Base-by-base conservation (phyloP, 2,797 vertebrate genomes). In the Huso huso region DNA sequence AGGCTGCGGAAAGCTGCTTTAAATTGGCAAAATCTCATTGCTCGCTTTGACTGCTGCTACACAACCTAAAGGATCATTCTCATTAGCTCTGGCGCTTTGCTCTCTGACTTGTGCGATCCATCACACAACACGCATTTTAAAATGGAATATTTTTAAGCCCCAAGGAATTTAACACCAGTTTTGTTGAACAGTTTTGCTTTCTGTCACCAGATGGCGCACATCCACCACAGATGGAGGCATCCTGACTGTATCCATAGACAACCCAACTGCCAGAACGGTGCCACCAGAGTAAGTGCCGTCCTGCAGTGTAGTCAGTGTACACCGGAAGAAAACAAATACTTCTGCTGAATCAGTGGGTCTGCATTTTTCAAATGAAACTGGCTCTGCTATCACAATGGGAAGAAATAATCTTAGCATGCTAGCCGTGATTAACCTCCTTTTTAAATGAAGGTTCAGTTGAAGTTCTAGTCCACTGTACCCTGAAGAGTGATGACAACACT, bases 201-300 rank as follows among this genome's bases (percentile, higher is more conserved):
- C 73, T 57, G 76, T 83, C 84, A 88, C 81, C 78, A 99, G 96
- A 73, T 96, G 95, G 94, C 90, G 91, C 69, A 90, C 93, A 72
- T 91, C 93, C 0, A 83, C 90, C 73, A 89, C 86, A 50, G 92
- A 69, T 76, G 92, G 84, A 74, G 95, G 96, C 12, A 91, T 96
- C 76, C 78, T 99, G 73, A 99, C 94, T 0, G 88, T 98, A 37
- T 98, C 95, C 1, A 97, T 98, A 73, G 94, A 97, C 81, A 98
- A 98, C 75, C 95, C 96, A 50, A 80, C 84, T 68, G 89, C 88
- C 69, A 87, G 82, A 76, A 89, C 87, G 52, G 88, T 88, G 66
- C 37, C 37, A 37, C 92, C 95, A 0, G 79, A 94, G 95, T 97
- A 78, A 90, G 84, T 84, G 64, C 10, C 11, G 4, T 68, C 8